Conservation (phyloP, 2,888 invertebrate species). For the Gasteruption jaculator region DNA sequence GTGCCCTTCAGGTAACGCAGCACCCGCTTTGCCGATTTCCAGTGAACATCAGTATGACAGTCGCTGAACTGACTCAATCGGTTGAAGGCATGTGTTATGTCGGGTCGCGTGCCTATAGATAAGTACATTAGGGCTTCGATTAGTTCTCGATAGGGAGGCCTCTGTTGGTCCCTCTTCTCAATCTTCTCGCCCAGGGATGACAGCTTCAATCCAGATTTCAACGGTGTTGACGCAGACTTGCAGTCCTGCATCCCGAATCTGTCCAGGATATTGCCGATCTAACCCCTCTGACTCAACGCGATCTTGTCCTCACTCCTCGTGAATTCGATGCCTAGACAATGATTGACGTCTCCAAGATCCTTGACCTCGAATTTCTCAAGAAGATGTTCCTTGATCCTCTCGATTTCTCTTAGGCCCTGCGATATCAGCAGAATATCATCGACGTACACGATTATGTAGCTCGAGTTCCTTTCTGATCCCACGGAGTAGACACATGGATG, state of each 20-base stretch:
- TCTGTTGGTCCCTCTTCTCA: no score
- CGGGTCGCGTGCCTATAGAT: no score
- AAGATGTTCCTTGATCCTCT: constrained; percentile 10
- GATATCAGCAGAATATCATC: no score
- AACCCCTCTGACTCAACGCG: constrained; percentile 14
- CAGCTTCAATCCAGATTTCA: constrained; percentile 19
- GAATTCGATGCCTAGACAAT: constrained; percentile 22
- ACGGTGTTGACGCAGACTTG: constrained; percentile 20
- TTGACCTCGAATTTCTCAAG: constrained; percentile 15
- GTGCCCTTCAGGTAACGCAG: no score
- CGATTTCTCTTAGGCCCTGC: constrained; percentile 7
- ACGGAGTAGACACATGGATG: constrained; percentile 15
- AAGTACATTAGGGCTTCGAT: no score
- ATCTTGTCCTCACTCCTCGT: constrained; percentile 6
- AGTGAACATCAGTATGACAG: no score
- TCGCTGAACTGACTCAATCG: no score
- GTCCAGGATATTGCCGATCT: constrained; percentile 16
- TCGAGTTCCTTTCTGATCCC: constrained; percentile 4
- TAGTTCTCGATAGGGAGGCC: no score
- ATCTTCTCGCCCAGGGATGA: no score
- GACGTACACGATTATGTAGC: constrained; percentile 14
- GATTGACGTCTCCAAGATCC: constrained; percentile 14
- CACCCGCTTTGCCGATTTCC: no score
- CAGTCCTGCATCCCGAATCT: constrained; percentile 20
- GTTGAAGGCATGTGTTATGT: no score